Conservation (phyloP, 2,888 invertebrate species). For the Calameuta idolon region DNA sequence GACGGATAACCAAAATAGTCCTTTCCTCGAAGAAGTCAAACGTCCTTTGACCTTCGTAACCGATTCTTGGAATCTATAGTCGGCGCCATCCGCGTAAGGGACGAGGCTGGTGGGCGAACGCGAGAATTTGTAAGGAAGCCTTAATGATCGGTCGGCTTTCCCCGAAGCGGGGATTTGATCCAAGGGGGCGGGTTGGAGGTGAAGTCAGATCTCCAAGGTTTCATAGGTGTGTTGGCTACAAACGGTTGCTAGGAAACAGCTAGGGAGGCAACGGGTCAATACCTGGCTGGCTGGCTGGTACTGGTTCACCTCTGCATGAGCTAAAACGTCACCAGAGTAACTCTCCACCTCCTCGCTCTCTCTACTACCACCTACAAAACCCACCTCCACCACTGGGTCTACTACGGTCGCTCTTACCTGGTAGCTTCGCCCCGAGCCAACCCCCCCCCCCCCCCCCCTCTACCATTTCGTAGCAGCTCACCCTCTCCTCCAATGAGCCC, state of each 20-base stretch:
- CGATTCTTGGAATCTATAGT: not conserved
- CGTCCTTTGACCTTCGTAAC: not conserved
- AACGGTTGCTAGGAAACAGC: slow-evolving; percentile 63
- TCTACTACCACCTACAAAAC: slow-evolving; percentile 39
- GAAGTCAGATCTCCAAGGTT: slow-evolving; percentile 67
- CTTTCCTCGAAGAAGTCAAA: not conserved
- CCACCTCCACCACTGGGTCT: slow-evolving; percentile 21
- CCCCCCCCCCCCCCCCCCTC: slow-evolving; percentile 38
- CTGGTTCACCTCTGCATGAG: slow-evolving; percentile 42
- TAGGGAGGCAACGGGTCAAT: slow-evolving; percentile 66
- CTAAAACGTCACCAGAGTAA: slow-evolving; percentile 50
- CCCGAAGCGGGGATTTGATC: slow-evolving; percentile 50
- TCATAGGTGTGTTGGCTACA: slow-evolving; percentile 65
- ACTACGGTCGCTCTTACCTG: slow-evolving; percentile 24
- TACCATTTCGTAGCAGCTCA: slow-evolving; percentile 44
- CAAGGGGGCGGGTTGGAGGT: slow-evolving; percentile 39
- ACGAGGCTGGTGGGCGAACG: not conserved
- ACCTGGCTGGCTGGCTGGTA: slow-evolving; percentile 61
- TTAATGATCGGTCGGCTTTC: slow-evolving; percentile 51
- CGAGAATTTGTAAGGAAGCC: slow-evolving; percentile 31
- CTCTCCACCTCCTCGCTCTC: slow-evolving; percentile 36
- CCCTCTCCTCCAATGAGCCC: slow-evolving; percentile 55
- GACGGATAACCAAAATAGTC: not conserved
- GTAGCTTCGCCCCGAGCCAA: slow-evolving; percentile 27
- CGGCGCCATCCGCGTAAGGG: not conserved